These are phyloP conservation scores for Cerceris rybyensis DNA, from an alignment of 2,888 invertebrate species.

Conservation along the genomic window DNA sequence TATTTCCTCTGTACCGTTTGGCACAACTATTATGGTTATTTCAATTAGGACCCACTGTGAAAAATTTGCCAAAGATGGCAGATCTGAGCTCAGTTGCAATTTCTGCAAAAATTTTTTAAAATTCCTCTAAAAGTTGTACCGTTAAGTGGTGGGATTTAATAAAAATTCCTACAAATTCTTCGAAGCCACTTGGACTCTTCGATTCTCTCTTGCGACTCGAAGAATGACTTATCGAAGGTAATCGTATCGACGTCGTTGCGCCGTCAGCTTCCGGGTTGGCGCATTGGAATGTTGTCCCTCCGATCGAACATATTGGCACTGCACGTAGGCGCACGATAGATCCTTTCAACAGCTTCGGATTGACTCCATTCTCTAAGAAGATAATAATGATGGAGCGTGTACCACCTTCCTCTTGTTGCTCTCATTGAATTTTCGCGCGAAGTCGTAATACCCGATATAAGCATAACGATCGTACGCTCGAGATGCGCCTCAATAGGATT, in stretches of 20 bases:
- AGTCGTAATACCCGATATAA: conserved; percentile 7
- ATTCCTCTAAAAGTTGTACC: no score
- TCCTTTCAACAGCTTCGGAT: conserved; percentile 48
- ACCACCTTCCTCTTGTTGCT: conserved; percentile 2
- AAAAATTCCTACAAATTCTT: neutral
- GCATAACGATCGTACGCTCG: conserved; percentile 5
- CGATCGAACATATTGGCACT: conserved; percentile 46
- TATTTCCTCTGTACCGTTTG: no score
- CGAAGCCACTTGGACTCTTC: neutral
- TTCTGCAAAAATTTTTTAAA: no score
- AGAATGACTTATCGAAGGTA: conserved; percentile 54
- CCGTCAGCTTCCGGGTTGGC: conserved; percentile 59
- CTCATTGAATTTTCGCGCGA: neutral
- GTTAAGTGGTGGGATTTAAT: no score
- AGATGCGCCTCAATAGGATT: conserved; percentile 7
- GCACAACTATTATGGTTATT: no score
- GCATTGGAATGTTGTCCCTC: conserved; percentile 61
- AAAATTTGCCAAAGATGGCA: no score
- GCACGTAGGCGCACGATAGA: conserved; percentile 50
- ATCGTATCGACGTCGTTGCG: conserved; percentile 56
- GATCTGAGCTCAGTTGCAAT: no score
- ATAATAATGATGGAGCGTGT: conserved; percentile 16
- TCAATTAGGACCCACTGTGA: no score
- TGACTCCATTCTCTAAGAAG: conserved; percentile 31
- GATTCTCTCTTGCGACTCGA: conserved; percentile 2